Base-by-base conservation (phyloP, 2,113 vertebrate species). In the Ovibos moschatus region DNA sequence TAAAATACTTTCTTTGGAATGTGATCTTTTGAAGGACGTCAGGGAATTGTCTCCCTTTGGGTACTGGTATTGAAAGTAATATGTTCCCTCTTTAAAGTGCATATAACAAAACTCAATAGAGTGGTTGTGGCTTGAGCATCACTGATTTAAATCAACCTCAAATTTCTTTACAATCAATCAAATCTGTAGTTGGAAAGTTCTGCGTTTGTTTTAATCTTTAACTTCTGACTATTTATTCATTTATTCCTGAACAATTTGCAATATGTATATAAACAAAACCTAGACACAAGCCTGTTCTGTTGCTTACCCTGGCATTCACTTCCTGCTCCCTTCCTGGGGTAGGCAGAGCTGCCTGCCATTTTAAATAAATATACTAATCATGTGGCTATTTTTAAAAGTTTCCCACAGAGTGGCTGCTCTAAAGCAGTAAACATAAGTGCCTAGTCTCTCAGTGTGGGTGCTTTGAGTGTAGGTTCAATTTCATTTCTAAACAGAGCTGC, bases 331-430 rank as follows among this genome's bases (percentile, higher is more conserved):
- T 96, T 1, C 51, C 62, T 95, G 85, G 58, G 43, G 79, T 93
- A 98, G 58, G 96, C 33, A 97, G 79, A 95, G 88, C 85, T 97
- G 67, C 58, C 21, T 74, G 90, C 97, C 96, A 95, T 57, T 97
- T 96, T 94, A 87, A 98, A 97, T 95, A 94, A 98, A 98, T 97
- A 97, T 87, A 97, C 97, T 96, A 97, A 98, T 88, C 97, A 93
- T 62, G 78, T 17, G 82, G 50, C 53, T 97, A 86, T 98, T 98
- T 98, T 94, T 97, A 91, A 96, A 97, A 89, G 45, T 47, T 92
- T 82, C 88, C 9, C n/a, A 53, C 93, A 82, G 67, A 97, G 53
- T 19, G 60, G 50, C 53, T 94, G 95, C 84, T 98, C 98, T 93
- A 97, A 98, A 98, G 95, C 16, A 55, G 1, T 67, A 43, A 67